Evolutionary conservation across 2,888 invertebrate species (phyloP).

Genomic region (Philopedon plagiatum): DNA sequence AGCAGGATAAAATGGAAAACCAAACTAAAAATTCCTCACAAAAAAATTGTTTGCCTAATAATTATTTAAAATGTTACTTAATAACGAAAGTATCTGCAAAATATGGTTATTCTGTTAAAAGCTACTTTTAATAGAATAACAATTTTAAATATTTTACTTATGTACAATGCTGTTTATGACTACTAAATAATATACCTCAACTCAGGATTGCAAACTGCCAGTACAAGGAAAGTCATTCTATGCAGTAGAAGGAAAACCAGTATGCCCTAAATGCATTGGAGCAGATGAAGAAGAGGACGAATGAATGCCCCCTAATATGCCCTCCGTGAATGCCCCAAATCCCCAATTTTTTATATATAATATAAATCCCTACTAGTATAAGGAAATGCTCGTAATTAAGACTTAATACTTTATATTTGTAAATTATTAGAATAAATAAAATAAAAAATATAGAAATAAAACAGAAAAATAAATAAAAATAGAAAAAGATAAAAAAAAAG

Average conservation of each 20-base stretch:
- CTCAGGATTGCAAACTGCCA: constrained; percentile 92
- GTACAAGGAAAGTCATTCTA: constrained; percentile 97
- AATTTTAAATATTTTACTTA: not conserved
- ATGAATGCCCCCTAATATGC: constrained; percentile 56
- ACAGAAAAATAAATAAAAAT: constrained; percentile 64
- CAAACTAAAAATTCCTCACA: no score
- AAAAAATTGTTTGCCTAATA: no score
- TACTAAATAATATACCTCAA: constrained; percentile 22
- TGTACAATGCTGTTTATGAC: not conserved
- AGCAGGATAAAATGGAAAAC: no score
- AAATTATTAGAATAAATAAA: constrained; percentile 59
- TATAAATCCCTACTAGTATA: not conserved
- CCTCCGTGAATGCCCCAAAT: constrained; percentile 53
- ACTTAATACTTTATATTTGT: constrained; percentile 27
- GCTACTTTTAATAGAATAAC: not conserved
- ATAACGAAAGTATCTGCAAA: not conserved
- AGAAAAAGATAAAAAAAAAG: constrained; percentile 58
- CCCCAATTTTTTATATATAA: constrained; percentile 59
- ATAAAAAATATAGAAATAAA: constrained; percentile 66
- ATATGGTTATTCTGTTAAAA: not conserved
- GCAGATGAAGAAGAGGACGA: constrained; percentile 87
- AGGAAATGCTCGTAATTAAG: constrained; percentile 19
- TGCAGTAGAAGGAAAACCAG: constrained; percentile 96
- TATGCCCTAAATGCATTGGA: constrained; percentile 94
- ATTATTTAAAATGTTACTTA: no score